Evolutionary conservation across 2,888 invertebrate genomes (phyloP).

Genomic region (Xestia rhomboidea): DNA sequence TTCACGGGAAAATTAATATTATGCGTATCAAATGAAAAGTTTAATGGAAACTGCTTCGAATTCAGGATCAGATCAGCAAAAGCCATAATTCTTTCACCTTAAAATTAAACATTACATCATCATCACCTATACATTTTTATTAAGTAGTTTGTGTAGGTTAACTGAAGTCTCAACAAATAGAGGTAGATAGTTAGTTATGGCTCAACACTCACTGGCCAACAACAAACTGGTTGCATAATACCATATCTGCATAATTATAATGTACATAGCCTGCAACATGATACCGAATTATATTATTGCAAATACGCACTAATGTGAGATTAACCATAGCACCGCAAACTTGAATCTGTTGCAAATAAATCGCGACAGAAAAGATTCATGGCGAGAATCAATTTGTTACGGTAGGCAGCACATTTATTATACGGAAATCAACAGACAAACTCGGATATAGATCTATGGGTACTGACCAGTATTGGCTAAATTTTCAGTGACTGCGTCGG

Average conservation of each 20-base stretch:
- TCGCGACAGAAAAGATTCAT: slow-evolving; percentile 30
- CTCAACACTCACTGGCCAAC: not conserved
- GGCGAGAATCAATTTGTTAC: slow-evolving; percentile 28
- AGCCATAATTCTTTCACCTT: slow-evolving; percentile 96
- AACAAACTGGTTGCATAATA: not conserved
- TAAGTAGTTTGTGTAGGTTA: not conserved
- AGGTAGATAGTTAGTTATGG: not conserved
- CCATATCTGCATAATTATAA: not conserved
- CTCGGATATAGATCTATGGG: not conserved
- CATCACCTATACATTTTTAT: not conserved
- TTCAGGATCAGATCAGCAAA: slow-evolving; percentile 98
- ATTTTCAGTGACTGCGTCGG: slow-evolving; percentile 76
- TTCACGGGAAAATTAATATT: slow-evolving; percentile 96
- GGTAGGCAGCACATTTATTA: slow-evolving; percentile 1
- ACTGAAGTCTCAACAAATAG: not conserved
- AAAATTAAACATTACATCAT: slow-evolving; percentile 52
- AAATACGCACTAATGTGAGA: slow-evolving; percentile 2
- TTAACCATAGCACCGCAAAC: not conserved
- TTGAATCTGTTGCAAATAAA: slow-evolving; percentile 29
- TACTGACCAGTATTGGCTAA: slow-evolving; percentile 83
- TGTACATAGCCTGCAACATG: not conserved
- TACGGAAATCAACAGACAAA: not conserved
- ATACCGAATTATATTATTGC: not conserved
- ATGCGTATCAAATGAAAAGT: slow-evolving; percentile 96
- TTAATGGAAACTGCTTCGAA: slow-evolving; percentile 95